Conservation (phyloP, 2,113 vertebrate genomes). For the Puntigrus tetrazona region DNA sequence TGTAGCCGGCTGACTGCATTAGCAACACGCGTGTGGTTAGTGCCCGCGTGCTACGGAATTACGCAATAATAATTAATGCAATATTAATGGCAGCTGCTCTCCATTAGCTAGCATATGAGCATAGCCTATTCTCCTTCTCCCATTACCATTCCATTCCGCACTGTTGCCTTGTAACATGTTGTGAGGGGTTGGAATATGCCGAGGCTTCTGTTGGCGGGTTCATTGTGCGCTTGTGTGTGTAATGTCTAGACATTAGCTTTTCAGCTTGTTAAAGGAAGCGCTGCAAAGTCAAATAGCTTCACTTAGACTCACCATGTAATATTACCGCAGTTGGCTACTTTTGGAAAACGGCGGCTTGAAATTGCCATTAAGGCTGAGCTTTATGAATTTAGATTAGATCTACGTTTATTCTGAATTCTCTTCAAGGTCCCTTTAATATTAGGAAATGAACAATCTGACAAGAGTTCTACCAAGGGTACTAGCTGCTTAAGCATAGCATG, state of each 20-base stretch:
- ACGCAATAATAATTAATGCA: slow-evolving; percentile 54
- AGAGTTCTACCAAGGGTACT: too few relatives aligned
- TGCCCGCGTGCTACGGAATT: not conserved
- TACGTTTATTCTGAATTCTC: not conserved
- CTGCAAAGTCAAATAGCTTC: not conserved
- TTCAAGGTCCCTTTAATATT: not conserved
- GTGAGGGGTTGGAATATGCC: slow-evolving; percentile 3
- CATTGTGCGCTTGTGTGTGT: slow-evolving; percentile 13
- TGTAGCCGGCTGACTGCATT: slow-evolving; percentile 39
- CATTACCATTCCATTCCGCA: slow-evolving; percentile 12
- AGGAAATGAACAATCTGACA: not conserved
- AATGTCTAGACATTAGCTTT: slow-evolving; percentile 41
- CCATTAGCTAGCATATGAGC: slow-evolving; percentile 53
- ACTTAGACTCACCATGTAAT: not conserved
- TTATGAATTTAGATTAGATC: not conserved
- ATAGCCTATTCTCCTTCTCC: slow-evolving; percentile 33
- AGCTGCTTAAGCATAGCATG: not conserved
- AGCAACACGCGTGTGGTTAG: slow-evolving; percentile 12
- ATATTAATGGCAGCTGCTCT: slow-evolving; percentile 57
- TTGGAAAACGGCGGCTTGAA: not conserved
- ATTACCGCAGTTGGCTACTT: not conserved
- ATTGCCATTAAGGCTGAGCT: not conserved
- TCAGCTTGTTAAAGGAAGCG: slow-evolving; percentile 26
- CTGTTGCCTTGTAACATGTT: slow-evolving; percentile 22
- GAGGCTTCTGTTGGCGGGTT: slow-evolving; percentile 17